These are phyloP conservation scores for Pangasius djambal DNA, from an alignment of 2,797 vertebrate genomes.

Conservation along the genomic window DNA sequence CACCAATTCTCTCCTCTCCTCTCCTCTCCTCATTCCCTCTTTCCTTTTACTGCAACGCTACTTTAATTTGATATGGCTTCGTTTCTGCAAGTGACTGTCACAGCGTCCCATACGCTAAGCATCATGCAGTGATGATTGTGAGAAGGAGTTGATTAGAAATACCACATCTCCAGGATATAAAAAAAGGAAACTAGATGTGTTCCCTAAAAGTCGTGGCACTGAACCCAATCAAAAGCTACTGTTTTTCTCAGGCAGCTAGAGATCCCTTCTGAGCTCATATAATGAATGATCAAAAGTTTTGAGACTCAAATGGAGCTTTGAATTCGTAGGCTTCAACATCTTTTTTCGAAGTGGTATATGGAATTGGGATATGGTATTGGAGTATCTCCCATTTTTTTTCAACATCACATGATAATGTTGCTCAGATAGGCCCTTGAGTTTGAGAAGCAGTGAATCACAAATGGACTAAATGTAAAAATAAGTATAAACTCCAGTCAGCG, in stretches of 20 bases:
- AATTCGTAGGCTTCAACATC: constrained; percentile 21
- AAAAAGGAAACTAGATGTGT: constrained; percentile 26
- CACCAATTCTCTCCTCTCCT: background rate
- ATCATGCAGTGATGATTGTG: background rate
- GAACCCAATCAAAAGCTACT: constrained; percentile 28
- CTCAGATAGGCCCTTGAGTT: background rate
- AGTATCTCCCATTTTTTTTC: background rate
- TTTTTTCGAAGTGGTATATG: background rate
- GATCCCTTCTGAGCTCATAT: constrained; percentile 33
- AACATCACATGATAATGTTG: background rate
- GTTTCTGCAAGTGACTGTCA: background rate
- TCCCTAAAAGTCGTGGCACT: constrained; percentile 2
- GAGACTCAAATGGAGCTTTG: constrained; percentile 24
- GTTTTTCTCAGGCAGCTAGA: constrained; percentile 22
- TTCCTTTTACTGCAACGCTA: background rate
- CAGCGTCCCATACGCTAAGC: background rate
- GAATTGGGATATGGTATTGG: background rate
- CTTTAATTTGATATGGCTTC: background rate
- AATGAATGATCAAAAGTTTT: constrained; percentile 34
- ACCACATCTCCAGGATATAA: constrained; percentile 7
- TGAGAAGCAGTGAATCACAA: background rate
- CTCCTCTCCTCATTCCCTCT: background rate
- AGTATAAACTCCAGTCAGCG: background rate
- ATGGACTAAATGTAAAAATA: constrained; percentile 1
- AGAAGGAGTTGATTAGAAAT: constrained; percentile 27